A percentile compares a stretch with the other conserved stretches of the same genome.
Conservation (phyloP, 2,113 vertebrate genomes). For the Shinisaurus crocodilurus region DNA sequence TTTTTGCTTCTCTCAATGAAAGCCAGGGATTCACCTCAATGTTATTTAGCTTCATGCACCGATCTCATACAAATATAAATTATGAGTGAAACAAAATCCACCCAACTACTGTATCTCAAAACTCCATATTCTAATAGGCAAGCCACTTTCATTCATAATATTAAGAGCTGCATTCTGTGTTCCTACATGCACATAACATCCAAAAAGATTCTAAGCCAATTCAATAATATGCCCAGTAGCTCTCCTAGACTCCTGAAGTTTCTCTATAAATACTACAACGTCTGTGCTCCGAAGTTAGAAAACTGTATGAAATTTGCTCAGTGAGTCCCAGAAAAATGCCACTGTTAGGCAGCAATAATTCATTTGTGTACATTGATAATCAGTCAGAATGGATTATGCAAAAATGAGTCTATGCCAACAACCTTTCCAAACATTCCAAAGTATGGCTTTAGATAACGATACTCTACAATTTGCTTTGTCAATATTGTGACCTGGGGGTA, state of each 20-base stretch:
- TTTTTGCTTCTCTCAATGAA: background rate
- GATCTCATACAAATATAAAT: background rate
- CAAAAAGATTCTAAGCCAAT: background rate
- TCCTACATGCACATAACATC: background rate
- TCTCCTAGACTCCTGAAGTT: background rate
- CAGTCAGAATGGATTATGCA: background rate
- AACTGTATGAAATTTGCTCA: background rate
- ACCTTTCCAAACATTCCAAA: background rate
- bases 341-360: background rate
- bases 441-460: background rate
- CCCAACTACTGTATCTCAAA: background rate
- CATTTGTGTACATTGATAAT: background rate
- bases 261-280: background rate
- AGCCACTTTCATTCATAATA: background rate
- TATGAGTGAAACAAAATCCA: background rate
- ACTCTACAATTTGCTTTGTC: constrained; percentile 17
- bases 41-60: background rate
- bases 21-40: background rate
- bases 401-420: background rate
- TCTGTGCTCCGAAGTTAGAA: background rate
- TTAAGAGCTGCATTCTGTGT: background rate
- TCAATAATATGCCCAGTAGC: background rate
- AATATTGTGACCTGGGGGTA: constrained; percentile 7
- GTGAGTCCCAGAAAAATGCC: background rate
- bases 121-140: background rate